Percentiles rank a stretch among this genome's conserved stretches.
Conservation (phyloP, 2,888 invertebrate genomes). For the Siphonodentalium dalli region DNA sequence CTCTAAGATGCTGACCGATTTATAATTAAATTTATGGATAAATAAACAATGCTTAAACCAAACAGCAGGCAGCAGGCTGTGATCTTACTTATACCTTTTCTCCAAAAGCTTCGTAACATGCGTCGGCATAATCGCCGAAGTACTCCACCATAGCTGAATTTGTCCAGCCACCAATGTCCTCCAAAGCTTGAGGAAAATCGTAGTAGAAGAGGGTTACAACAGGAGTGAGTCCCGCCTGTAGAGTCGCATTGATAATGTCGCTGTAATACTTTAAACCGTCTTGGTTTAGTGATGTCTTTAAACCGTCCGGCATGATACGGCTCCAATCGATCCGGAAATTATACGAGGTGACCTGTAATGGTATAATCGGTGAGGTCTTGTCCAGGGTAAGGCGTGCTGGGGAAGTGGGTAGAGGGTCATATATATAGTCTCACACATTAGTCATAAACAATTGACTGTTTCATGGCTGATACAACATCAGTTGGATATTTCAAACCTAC, state of each 20-base stretch:
- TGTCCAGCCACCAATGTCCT: conserved; percentile 64
- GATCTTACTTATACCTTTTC: conserved; percentile 52
- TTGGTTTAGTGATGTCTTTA: conserved; percentile 68
- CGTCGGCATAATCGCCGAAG: conserved; percentile 60
- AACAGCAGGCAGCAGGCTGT: no score
- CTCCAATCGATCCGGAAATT: conserved; percentile 74
- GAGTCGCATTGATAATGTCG: conserved; percentile 75
- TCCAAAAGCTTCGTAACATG: conserved; percentile 60
- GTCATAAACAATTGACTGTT: no score
- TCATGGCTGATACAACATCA: no score
- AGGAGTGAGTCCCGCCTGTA: conserved; percentile 71
- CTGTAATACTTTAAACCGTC: conserved; percentile 80
- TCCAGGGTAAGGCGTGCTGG: no score
- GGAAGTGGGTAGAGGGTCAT: no score
- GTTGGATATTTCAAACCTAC: no score
- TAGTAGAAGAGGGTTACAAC: conserved; percentile 69
- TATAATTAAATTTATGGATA: no score
- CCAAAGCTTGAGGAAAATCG: conserved; percentile 65
- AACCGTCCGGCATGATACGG: conserved; percentile 74
- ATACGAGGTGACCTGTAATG: no score
- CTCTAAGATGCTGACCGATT: no score
- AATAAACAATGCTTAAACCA: no score
- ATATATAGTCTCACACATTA: no score
- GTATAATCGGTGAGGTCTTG: no score
- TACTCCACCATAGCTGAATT: conserved; percentile 39